phyloP scores from a whole-genome alignment of 2,888 invertebrate genomes.

The Rotaria macrura region DNA sequence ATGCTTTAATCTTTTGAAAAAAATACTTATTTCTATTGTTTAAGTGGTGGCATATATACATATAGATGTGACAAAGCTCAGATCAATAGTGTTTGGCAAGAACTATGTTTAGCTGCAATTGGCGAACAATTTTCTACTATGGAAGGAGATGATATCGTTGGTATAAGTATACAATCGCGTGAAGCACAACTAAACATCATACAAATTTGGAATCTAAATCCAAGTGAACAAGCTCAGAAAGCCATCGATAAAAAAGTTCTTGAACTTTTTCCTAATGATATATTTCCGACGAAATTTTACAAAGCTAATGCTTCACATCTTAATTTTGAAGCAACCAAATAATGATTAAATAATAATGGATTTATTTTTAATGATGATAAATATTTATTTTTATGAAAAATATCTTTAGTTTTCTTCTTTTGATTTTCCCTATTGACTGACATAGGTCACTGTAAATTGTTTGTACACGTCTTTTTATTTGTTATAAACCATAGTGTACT shows the following conservation, averaged over 20 bases:
- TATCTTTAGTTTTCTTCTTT: no score
- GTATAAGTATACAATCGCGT: constrained; percentile 21
- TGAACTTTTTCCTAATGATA: no score
- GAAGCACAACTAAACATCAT: background rate
- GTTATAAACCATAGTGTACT: no score
- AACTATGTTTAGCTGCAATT: constrained; percentile 57
- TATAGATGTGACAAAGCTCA: constrained; percentile 35
- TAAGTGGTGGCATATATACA: background rate
- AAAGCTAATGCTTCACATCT: background rate
- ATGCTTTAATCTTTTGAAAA: no score
- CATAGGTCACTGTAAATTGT: no score
- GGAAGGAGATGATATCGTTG: constrained; percentile 41
- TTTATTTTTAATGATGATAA: no score
- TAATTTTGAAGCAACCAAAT: no score
- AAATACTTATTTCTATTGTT: background rate
- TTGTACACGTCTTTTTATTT: no score
- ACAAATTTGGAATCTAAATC: constrained; percentile 30
- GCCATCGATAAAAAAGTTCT: background rate
- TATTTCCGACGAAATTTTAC: background rate
- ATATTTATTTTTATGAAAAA: no score
- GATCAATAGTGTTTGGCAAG: constrained; percentile 56
- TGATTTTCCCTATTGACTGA: no score
- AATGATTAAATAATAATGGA: no score
- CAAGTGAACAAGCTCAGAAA: background rate
- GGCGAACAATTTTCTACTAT: constrained; percentile 56